Base-by-base conservation (phyloP, 2,113 vertebrate species). In the Muntiacus reevesi region DNA sequence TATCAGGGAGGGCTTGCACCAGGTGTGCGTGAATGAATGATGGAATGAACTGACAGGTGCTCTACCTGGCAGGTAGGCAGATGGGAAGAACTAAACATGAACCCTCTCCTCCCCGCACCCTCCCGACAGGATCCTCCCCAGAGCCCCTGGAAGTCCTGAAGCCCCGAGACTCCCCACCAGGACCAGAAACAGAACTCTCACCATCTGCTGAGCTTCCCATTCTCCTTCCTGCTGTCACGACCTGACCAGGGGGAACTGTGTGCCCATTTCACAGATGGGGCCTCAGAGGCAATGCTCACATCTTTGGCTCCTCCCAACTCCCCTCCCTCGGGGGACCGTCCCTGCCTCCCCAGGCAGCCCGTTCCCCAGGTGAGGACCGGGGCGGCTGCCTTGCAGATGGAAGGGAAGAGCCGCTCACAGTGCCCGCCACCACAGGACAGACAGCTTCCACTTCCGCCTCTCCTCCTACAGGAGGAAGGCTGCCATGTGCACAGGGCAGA, bases 401-500 rank as follows among this genome's bases (percentile, higher is more conserved):
- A 7, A 81, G 11, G 14, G 50, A 13, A 30, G 0, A 28, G 59
- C 43, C 25, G 2, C 25, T 45, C 16, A 10, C 43, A 5, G 74
- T 0, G 1, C 28, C 78, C 16, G 1, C 45, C n/a, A 21, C 33
- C 3, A 0, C 52, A 2, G 81, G 28, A 50, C 59, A 4, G 67
- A 6, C 3, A 2, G 7, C 45, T 2, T 11, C 8, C 2, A 1
- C 10, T 7, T 7, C 33, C 0, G 1, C 28, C 16, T 30, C 74
- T 25, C 16, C 0, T 10, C 13, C 74, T 17, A 1, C 2, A 6
- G 52, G 30, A 23, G 0, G 33, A 36, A 16, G 27, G 40, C 36
- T 36, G 59, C 1, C 0, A 4, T 6, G 2, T 3, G n/a, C 14
- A 50, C 1, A 0, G 11, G 36, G 13, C 1, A 16, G 15, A 25